Percentiles rank a stretch among this genome's conserved stretches.
Conservation (phyloP, 2,113 vertebrate genomes). For the Urocolius indicus region DNA sequence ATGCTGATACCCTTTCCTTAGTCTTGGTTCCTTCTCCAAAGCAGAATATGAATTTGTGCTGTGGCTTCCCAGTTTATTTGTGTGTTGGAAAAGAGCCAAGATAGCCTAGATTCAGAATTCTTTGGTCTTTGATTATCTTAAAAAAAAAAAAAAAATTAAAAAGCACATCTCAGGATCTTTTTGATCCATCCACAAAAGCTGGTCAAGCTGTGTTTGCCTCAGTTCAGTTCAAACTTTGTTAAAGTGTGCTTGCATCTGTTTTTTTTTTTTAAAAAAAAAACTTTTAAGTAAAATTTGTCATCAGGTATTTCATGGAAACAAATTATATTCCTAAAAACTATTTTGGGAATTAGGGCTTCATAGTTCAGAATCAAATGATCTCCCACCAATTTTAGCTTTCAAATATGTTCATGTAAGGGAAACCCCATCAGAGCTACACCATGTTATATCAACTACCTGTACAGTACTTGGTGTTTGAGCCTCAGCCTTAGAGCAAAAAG, state of each 20-base stretch:
- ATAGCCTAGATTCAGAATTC: background rate
- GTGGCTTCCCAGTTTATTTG: background rate
- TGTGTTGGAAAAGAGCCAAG: background rate
- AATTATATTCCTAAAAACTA: background rate
- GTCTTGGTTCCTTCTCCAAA: background rate
- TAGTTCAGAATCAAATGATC: background rate
- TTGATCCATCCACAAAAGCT: background rate
- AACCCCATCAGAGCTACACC: background rate
- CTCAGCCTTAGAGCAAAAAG: background rate
- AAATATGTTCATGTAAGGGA: background rate
- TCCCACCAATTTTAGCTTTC: background rate
- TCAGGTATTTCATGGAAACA: background rate
- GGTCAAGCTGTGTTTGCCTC: background rate
- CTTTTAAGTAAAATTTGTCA: background rate
- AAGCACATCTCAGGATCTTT: background rate
- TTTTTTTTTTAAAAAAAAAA: conserved; percentile 5
- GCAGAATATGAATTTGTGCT: background rate
- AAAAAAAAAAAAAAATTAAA: background rate
- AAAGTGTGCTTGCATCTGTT: background rate
- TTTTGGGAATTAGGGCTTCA: background rate
- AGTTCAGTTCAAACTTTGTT: background rate
- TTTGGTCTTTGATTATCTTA: background rate
- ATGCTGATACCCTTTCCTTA: background rate
- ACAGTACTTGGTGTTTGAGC: background rate
- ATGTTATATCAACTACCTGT: background rate